These are phyloP conservation scores for Bujurquina vittata DNA, from an alignment of 2,113 vertebrate genomes.

Conservation along the genomic window DNA sequence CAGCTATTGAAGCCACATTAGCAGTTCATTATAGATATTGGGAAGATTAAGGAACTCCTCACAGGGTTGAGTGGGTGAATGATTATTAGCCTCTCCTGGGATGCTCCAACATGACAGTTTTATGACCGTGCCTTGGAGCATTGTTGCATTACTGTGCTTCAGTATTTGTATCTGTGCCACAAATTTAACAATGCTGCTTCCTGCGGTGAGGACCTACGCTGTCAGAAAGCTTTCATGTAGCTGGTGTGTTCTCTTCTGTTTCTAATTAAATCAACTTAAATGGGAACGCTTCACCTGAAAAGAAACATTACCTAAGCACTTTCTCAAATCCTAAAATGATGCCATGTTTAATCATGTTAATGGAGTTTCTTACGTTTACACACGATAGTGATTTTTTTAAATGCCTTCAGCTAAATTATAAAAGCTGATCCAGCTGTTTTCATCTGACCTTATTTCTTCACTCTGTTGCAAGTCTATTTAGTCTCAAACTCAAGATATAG, in stretches of 20 bases:
- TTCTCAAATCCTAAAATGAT: not conserved
- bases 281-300: constrained; percentile 21
- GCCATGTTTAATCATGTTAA: constrained; percentile 56
- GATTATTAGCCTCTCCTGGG: constrained; percentile 27
- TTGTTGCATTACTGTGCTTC: constrained; percentile 63
- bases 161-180: constrained; percentile 40
- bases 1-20: constrained; percentile 18
- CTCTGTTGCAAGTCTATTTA: not conserved
- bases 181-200: constrained; percentile 44
- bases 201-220: constrained; percentile 1
- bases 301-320: constrained; percentile 27
- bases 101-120: constrained; percentile 55
- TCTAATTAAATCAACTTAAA: constrained; percentile 32
- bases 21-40: constrained; percentile 18
- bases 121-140: constrained; percentile 67
- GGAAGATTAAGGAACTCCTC: constrained; percentile 37
- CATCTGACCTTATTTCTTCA: not conserved
- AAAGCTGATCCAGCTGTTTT: constrained; percentile 31
- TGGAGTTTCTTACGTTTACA: constrained; percentile 34
- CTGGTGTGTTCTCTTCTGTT: not conserved
- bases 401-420: constrained; percentile 3
- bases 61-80: constrained; percentile 16
- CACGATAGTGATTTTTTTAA: not conserved
- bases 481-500: not conserved
- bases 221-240: constrained; percentile 17